A percentile compares a stretch with the other conserved stretches of the same genome.
These are phyloP conservation scores for Drosophila athabasca DNA, from an alignment of 1,140 invertebrate species.

Conservation along the genomic window DNA sequence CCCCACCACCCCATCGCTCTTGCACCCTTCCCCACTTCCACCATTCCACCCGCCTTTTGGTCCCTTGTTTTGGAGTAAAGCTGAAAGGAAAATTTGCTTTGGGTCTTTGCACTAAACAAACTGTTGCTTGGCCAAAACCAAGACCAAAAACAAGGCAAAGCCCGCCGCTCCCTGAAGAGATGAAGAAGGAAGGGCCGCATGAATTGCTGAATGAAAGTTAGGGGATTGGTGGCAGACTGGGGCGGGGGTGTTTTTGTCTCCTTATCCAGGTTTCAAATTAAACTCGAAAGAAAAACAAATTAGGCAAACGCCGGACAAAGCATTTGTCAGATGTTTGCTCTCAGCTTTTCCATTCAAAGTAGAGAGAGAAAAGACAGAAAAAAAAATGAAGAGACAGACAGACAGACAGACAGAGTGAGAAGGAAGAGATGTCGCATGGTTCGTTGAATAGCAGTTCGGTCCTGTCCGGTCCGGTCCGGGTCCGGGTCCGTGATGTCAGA, in stretches of 20 bases:
- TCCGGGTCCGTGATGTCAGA: background rate
- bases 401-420: background rate
- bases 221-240: slow-evolving; percentile 2
- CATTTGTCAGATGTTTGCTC: slow-evolving; percentile 68
- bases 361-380: no score
- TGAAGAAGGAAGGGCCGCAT: background rate
- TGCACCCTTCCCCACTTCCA: background rate
- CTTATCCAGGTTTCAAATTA: slow-evolving; percentile 73
- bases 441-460: slow-evolving; percentile 25
- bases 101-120: slow-evolving; percentile 60
- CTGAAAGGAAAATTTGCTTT: slow-evolving; percentile 62
- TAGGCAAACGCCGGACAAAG: slow-evolving; percentile 74
- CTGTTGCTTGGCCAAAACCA: slow-evolving; percentile 57
- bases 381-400: background rate
- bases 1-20: background rate
- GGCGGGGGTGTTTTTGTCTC: slow-evolving; percentile 25
- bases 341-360: slow-evolving; percentile 21
- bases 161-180: background rate
- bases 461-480: no score
- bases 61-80: slow-evolving; percentile 5
- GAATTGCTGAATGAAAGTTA: no score
- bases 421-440: slow-evolving; percentile 44
- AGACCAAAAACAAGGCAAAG: slow-evolving; percentile 28
- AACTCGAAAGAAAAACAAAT: slow-evolving; percentile 80
- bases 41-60: no score